Percentiles rank a stretch among this genome's conserved stretches.
Conservation (phyloP, 2,113 vertebrate species). For the Callipepla squamata region DNA sequence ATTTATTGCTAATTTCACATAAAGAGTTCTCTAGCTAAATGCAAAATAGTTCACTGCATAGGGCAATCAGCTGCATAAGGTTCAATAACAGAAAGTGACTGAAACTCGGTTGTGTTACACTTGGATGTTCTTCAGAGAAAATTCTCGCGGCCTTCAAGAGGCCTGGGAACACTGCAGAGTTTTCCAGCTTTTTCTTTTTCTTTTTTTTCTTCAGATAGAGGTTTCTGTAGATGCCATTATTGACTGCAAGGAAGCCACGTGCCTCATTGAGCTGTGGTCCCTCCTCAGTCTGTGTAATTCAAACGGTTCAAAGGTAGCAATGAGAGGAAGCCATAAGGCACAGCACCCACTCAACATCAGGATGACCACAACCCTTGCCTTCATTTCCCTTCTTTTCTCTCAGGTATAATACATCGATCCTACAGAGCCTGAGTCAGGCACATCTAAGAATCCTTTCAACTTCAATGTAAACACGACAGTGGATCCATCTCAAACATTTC, state of each 20-base stretch:
- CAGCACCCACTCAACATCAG: neutral
- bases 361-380: neutral
- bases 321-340: neutral
- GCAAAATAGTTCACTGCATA: accelerated
- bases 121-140: neutral
- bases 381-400: neutral
- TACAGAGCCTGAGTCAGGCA: neutral
- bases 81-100: neutral
- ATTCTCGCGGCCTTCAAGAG: neutral
- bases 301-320: neutral
- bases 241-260: neutral
- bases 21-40: neutral
- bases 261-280: accelerated
- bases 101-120: neutral
- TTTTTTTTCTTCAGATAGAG: neutral
- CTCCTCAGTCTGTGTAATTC: neutral
- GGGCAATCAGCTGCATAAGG: neutral
- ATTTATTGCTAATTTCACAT: neutral
- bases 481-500: accelerated
- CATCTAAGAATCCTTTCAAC: neutral
- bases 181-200: neutral
- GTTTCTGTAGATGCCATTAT: neutral
- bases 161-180: neutral
- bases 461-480: neutral
- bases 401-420: neutral